Evolutionary conservation across 2,113 vertebrate genomes (phyloP), one percentile per base, ranked within the genome.

Genomic region (Sturnus vulgaris): DNA sequence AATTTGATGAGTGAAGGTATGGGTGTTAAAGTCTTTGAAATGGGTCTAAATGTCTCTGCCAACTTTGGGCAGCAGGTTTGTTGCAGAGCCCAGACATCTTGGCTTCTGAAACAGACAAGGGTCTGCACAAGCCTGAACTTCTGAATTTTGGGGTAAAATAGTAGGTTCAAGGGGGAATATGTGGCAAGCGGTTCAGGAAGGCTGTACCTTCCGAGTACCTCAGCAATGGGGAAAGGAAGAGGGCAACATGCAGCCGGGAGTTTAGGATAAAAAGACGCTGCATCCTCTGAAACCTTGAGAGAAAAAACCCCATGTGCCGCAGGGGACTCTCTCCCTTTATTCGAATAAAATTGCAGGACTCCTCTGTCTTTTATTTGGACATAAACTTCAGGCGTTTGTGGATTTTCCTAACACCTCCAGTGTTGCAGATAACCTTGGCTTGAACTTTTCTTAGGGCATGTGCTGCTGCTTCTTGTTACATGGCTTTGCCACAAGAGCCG

Each of bases 281-380:
- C 6, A 1, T 30, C 4, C 10, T 40, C 40, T 0, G 0, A 39
- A 64, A 47, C 23, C 3, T 7, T 0, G 2, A 39, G 33, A 37
- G 3, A 46, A 33, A 64, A 84, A 64, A 39, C 4, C 5, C 4
- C 2, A 2, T 39, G 81, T 22, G 28, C 11, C 9, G 6, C 28
- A 3, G 23, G 3, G 23, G 23, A 14, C 28, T 39, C 15, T 23
- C 33, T 27, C n/a, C 4, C 16, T 73, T 39, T 47, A 56, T 33
- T 56, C 1, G 0, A 84, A 84, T 30, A 7, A 40, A 73, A 11
- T n/a, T 39, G 23, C 50, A 64, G n/a, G 59, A 73, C 6, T 30
- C 15, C 2, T 63, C 22, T 47, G n/a, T 56, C 23, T 75, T 30
- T 6, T 56, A 11, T n/a, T 39, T n/a, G 23, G 28, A 39, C 15